These are phyloP conservation scores for Tetropium fuscum DNA, from an alignment of 2,888 invertebrate species.

Conservation along the genomic window DNA sequence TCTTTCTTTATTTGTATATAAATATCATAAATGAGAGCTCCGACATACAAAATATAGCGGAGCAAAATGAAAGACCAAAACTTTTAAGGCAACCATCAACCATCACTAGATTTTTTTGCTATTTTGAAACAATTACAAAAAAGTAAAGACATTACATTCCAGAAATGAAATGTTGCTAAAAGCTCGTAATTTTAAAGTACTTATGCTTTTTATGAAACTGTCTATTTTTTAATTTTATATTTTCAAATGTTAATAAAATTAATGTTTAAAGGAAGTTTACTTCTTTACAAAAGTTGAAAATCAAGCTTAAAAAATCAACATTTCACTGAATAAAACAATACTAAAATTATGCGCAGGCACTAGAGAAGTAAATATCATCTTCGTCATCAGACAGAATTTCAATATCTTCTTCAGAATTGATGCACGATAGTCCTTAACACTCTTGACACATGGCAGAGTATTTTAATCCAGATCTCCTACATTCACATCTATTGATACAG, in stretches of 20 bases:
- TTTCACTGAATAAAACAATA: too few relatives aligned
- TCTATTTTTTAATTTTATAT: conserved; percentile 21
- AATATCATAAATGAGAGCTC: neutral
- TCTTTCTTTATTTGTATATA: neutral
- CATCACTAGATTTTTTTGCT: neutral
- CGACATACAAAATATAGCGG: neutral
- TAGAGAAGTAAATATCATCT: conserved; percentile 3
- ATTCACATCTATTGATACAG: too few relatives aligned
- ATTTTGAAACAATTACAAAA: neutral
- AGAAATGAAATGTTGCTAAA: too few relatives aligned
- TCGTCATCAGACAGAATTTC: neutral
- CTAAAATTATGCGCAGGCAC: conserved; percentile 2
- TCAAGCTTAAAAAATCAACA: neutral
- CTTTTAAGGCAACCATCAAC: neutral
- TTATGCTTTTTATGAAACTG: neutral
- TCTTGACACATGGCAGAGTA: too few relatives aligned
- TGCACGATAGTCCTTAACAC: too few relatives aligned
- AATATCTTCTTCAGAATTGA: neutral
- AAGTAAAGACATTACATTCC: too few relatives aligned
- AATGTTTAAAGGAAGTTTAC: neutral
- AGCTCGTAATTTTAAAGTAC: too few relatives aligned
- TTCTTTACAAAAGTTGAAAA: neutral
- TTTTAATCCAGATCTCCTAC: too few relatives aligned
- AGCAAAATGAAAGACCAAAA: neutral
- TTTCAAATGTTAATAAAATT: neutral